Percentiles rank a stretch among this genome's conserved stretches.
These are phyloP conservation scores for Myotis planiceps DNA, from an alignment of 2,797 vertebrate species.

Conservation along the genomic window DNA sequence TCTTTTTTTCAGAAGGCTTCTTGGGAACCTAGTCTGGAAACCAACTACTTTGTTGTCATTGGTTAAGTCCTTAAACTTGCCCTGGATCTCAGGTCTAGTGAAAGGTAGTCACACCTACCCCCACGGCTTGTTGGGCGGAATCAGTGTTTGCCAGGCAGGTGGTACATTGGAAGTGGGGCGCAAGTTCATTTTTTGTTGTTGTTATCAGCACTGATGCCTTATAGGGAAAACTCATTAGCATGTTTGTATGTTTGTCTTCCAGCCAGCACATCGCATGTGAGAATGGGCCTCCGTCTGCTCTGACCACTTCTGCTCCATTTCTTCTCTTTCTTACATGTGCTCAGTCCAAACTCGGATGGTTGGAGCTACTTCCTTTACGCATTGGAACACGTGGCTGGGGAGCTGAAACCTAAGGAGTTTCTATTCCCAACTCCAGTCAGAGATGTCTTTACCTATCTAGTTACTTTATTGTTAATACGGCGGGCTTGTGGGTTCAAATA, in stretches of 20 bases:
- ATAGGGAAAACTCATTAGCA: constrained; percentile 65
- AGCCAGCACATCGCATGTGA: constrained; percentile 26
- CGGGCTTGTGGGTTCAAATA: constrained; percentile 73
- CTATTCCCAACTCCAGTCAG: constrained; percentile 74
- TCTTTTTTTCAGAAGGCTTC: background rate
- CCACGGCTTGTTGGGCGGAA: background rate
- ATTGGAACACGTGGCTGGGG: constrained; percentile 71
- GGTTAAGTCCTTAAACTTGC: background rate
- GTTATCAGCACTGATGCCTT: constrained; percentile 2
- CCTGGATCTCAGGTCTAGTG: background rate
- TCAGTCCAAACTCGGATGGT: background rate
- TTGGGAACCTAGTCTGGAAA: background rate
- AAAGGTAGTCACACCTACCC: background rate
- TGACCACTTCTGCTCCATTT: constrained; percentile 41
- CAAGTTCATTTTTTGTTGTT: constrained; percentile 50
- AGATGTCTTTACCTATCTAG: constrained; percentile 82
- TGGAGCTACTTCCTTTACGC: constrained; percentile 48
- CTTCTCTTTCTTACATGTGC: constrained; percentile 57
- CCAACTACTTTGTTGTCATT: background rate
- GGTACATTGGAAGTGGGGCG: background rate
- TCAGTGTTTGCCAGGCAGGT: background rate
- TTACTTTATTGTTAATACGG: constrained; percentile 78
- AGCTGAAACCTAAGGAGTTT: constrained; percentile 75
- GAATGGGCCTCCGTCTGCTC: constrained; percentile 59
- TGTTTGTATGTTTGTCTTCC: constrained; percentile 60